phyloP scores from a whole-genome alignment of 1,140 invertebrate species.

The Drosophila watanabei region DNA sequence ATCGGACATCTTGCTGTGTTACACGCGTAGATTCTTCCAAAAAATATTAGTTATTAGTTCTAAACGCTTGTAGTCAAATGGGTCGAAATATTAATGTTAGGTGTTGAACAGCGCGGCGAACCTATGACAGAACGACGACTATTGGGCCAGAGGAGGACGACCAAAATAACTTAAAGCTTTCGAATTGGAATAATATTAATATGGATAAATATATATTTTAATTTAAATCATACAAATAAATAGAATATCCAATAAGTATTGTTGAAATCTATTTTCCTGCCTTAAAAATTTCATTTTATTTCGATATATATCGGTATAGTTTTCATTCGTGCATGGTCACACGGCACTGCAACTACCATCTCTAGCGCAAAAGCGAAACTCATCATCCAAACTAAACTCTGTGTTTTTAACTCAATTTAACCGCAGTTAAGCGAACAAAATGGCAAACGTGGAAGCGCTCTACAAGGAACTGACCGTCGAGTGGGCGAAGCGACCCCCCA shows the following conservation, averaged over 20 bases:
- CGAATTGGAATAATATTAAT: too few relatives aligned
- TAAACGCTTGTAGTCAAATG: too few relatives aligned
- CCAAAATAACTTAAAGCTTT: not conserved
- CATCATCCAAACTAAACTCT: slow-evolving; percentile 52
- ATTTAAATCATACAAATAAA: not conserved
- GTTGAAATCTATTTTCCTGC: not conserved
- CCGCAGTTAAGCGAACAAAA: slow-evolving; percentile 24
- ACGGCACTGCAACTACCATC: slow-evolving; percentile 12
- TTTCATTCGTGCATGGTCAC: not conserved
- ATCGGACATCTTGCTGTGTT: slow-evolving; percentile 46
- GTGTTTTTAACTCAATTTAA: slow-evolving; percentile 5
- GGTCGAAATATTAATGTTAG: not conserved
- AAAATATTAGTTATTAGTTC: not conserved
- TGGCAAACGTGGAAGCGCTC: slow-evolving; percentile 87
- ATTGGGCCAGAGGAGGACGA: not conserved
- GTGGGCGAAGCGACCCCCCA: slow-evolving; percentile 89
- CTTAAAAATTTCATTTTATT: not conserved
- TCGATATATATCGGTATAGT: slow-evolving; percentile 1
- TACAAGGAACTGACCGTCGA: slow-evolving; percentile 92
- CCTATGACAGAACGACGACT: not conserved
- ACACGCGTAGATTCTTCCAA: not conserved
- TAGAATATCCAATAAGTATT: not conserved
- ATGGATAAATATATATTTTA: not conserved
- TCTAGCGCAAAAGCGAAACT: slow-evolving; percentile 71
- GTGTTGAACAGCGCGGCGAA: not conserved